Evolutionary conservation across 2,888 invertebrate species (phyloP).

Genomic region (Osedax frankpressi): DNA sequence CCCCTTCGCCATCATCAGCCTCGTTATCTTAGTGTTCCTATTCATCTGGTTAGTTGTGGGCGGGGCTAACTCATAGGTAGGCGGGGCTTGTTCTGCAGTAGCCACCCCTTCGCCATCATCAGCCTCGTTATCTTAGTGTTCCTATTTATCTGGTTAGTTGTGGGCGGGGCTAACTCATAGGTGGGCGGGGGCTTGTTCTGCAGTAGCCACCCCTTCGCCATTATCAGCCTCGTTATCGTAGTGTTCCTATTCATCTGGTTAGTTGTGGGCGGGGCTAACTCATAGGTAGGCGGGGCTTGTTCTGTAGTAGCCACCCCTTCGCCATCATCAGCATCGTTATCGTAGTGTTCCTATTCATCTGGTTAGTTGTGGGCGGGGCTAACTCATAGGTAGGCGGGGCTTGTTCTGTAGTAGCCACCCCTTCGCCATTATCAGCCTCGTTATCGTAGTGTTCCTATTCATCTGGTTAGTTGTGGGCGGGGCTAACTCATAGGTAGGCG

Average conservation of each 20-base stretch:
- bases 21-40: slow-evolving; percentile 35
- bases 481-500: too few relatives aligned
- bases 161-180: too few relatives aligned
- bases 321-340: slow-evolving; percentile 37
- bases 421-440: slow-evolving; percentile 52
- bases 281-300: too few relatives aligned
- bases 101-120: slow-evolving; percentile 66
- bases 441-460: slow-evolving; percentile 35
- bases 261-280: too few relatives aligned
- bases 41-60: slow-evolving; percentile 39
- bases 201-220: too few relatives aligned
- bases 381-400: too few relatives aligned
- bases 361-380: too few relatives aligned
- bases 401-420: slow-evolving; percentile 86
- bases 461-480: slow-evolving; percentile 41
- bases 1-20: slow-evolving; percentile 57
- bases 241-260: too few relatives aligned
- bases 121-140: slow-evolving; percentile 34
- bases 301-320: too few relatives aligned
- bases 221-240: too few relatives aligned
- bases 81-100: slow-evolving; percentile 85
- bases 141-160: slow-evolving; percentile 38
- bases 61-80: too few relatives aligned
- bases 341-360: slow-evolving; percentile 34
- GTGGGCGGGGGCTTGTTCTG: too few relatives aligned